These are phyloP conservation scores for Brachionus rotundiformis DNA, from an alignment of 1,140 invertebrate genomes.

Conservation along the genomic window DNA sequence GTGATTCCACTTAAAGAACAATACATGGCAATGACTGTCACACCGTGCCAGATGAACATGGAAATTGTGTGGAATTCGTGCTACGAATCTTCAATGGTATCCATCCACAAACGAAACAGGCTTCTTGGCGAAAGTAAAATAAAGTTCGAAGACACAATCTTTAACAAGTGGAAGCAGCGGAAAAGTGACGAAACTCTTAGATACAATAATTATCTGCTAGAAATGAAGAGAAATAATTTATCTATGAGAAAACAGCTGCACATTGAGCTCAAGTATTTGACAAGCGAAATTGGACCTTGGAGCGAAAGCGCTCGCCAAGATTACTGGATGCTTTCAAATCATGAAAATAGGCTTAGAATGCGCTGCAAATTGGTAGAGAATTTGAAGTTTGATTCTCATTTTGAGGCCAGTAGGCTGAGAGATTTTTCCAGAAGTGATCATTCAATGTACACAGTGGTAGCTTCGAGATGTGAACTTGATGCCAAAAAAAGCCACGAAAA, in stretches of 20 bases:
- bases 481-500: not conserved
- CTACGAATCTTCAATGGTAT: slow-evolving; percentile 68
- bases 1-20: slow-evolving; percentile 53
- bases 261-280: slow-evolving; percentile 16
- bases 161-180: slow-evolving; percentile 37
- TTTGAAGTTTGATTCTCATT: slow-evolving; percentile 68
- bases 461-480: not conserved
- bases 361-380: slow-evolving; percentile 69
- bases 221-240: slow-evolving; percentile 32
- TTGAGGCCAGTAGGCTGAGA: slow-evolving; percentile 70
- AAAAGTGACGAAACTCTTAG: not conserved
- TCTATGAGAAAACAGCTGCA: slow-evolving; percentile 49
- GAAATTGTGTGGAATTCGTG: slow-evolving; percentile 69
- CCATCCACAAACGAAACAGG: slow-evolving; percentile 67
- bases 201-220: slow-evolving; percentile 31
- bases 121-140: slow-evolving; percentile 68
- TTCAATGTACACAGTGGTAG: not conserved
- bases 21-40: slow-evolving; percentile 53
- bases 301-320: not conserved
- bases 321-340: slow-evolving; percentile 68
- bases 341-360: slow-evolving; percentile 72
- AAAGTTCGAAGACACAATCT: slow-evolving; percentile 66
- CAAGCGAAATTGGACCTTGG: slow-evolving; percentile 46
- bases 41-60: slow-evolving; percentile 57
- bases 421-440: slow-evolving; percentile 67